Base-by-base conservation (phyloP, 2,797 vertebrate genomes). In the Megalops cyprinoides region DNA sequence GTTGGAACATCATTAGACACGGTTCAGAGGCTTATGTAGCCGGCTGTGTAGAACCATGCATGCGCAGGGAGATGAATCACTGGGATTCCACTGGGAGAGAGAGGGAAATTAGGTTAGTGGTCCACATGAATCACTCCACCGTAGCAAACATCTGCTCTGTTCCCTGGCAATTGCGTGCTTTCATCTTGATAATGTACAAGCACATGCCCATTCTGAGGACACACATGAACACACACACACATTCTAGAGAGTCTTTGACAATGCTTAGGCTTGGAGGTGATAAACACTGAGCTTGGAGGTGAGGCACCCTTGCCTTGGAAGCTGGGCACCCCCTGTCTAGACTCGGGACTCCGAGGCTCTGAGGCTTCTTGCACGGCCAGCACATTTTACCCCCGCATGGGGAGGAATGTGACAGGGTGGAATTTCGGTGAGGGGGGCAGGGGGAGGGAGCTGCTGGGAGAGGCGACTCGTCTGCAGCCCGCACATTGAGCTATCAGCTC, bases 361-460 rank as follows among this genome's bases (percentile, higher is more conserved):
- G 31, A 4, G 25, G 18, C 71, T 53, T 73, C 34, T 79, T 23
- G 79, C 37, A 8, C 12, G 20, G 31, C 28, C 31, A 65, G 55
- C 44, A 34, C 25, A 62, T 60, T 74, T 74, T 42, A 62, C 53
- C 53, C 6, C 31, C 62, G 55, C 51, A 37, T 42, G 62, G 73
- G 71, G 71, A 80, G 55, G 3, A 48, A 65, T 49, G 56, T 4
- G 91, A 90, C 86, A 87, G 77, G 51, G 86, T 75, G 6, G 74
- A 90, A 86, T 86, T 49, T 10, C 79, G 71, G 75, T 5, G 73
- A 7, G 14, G 46, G 49, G 46, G 69, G n/a, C 37, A 62, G 5
- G 12, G 5, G 18, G 46, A 37, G n/a, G 23, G 9, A 15, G 34
- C 39, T 9, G 14, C 37, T 23, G n/a, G 37, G 82, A 14, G 18